Percentiles rank a stretch among this genome's conserved stretches.
These are phyloP conservation scores for Thinocorus orbignyianus DNA, from an alignment of 2,113 vertebrate genomes.

Conservation along the genomic window DNA sequence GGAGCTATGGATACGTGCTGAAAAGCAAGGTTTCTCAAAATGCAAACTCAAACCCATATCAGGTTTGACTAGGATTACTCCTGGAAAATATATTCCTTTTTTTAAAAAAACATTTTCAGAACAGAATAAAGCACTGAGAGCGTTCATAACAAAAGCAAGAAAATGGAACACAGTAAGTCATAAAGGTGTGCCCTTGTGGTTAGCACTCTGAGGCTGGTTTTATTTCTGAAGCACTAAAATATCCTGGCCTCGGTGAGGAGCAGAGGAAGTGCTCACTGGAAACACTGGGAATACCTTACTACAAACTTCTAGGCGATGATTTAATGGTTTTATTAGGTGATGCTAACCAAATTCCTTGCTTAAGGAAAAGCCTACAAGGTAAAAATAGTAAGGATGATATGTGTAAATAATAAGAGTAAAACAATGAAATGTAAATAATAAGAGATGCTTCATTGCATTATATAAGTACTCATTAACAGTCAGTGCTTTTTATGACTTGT, in stretches of 20 bases:
- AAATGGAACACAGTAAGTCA: not conserved
- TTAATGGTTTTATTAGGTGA: not conserved
- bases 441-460: not conserved
- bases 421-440: not conserved
- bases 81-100: not conserved
- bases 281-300: not conserved
- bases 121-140: not conserved
- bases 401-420: not conserved
- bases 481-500: not conserved
- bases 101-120: not conserved
- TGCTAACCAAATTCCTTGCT: not conserved
- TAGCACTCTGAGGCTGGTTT: not conserved
- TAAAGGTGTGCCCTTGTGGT: not conserved
- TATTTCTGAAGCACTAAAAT: not conserved
- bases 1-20: not conserved
- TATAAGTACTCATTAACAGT: not conserved
- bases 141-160: not conserved
- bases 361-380: not conserved
- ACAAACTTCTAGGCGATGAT: not conserved
- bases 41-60: not conserved
- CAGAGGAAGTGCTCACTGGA: not conserved
- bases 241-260: fast-evolving
- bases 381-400: not conserved
- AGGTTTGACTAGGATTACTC: not conserved
- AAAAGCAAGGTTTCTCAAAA: not conserved